Evolutionary conservation across 2,797 vertebrate species (phyloP).

Genomic region (Chanos chanos): DNA sequence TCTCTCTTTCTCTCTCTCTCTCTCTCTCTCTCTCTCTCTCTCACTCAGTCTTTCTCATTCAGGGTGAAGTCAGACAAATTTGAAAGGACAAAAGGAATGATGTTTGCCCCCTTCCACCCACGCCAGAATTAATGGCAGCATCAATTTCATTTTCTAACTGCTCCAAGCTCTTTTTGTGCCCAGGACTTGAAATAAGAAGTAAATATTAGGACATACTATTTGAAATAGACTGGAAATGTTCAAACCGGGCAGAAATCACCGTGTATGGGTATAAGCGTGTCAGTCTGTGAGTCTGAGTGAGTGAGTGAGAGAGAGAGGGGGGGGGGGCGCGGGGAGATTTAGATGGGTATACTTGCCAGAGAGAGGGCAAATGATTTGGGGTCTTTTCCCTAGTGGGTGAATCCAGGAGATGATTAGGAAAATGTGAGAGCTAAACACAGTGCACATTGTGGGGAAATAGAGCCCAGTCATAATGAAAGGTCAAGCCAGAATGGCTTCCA

Average conservation of each 20-base stretch:
- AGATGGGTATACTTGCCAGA: constrained; percentile 1
- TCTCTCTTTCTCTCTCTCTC: constrained; percentile 13
- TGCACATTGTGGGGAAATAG: constrained; percentile 13
- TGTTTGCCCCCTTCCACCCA: background rate
- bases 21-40: constrained; percentile 5
- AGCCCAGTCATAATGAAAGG: constrained; percentile 28
- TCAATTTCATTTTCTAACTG: constrained; percentile 56
- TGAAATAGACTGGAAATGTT: no score
- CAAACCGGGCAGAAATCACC: constrained; percentile 55
- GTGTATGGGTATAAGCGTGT: constrained; percentile 29
- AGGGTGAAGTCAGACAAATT: no score
- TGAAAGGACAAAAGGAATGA: no score
- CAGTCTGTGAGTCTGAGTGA: background rate
- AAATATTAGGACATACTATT: constrained; percentile 72
- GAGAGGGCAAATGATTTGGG: constrained; percentile 1
- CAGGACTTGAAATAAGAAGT: constrained; percentile 60
- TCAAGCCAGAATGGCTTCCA: constrained; percentile 38
- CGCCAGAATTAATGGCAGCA: constrained; percentile 65
- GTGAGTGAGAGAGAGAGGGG: constrained; percentile 5
- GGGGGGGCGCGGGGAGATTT: background rate
- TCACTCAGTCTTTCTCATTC: background rate
- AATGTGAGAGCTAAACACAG: no score
- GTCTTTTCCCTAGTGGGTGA: constrained; percentile 18
- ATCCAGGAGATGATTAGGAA: constrained; percentile 7
- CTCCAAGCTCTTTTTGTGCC: constrained; percentile 46